A percentile compares a stretch with the other conserved stretches of the same genome.
Evolutionary conservation across 2,888 invertebrate genomes (phyloP).

Genomic region (Rotaria magnacalcarata): DNA sequence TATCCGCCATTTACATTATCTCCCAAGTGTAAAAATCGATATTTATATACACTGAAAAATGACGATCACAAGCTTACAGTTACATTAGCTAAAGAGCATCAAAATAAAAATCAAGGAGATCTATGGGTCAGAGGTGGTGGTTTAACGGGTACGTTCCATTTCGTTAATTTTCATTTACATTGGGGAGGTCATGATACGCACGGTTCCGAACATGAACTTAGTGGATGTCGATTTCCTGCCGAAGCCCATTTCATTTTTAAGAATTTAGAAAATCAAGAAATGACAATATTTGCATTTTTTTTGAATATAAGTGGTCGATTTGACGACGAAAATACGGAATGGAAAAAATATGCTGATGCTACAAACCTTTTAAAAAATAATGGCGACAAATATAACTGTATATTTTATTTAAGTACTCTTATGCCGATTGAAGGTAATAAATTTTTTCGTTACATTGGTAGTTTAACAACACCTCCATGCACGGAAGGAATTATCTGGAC

Average conservation of each 20-base stretch:
- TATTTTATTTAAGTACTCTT: not conserved
- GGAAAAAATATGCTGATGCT: not conserved
- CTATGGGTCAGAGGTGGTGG: too few species aligned
- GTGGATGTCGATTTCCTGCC: constrained; percentile 70
- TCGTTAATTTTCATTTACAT: constrained; percentile 74
- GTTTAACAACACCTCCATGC: not conserved
- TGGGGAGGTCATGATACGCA: constrained; percentile 78
- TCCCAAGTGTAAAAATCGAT: too few species aligned
- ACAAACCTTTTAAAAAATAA: not conserved
- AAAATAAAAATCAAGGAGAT: too few species aligned
- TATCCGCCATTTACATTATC: too few species aligned
- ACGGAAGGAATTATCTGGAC: not conserved
- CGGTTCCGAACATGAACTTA: constrained; percentile 87
- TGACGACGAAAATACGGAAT: not conserved
- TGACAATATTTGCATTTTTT: not conserved
- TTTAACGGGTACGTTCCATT: too few species aligned
- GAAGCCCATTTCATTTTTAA: not conserved
- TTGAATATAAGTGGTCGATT: not conserved
- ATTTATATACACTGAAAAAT: too few species aligned
- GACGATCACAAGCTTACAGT: too few species aligned
- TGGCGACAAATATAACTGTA: not conserved
- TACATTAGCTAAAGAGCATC: too few species aligned
- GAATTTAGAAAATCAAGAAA: constrained; percentile 6
- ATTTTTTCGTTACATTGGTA: not conserved
- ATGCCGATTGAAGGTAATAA: not conserved